A percentile compares a stretch with the other conserved stretches of the same genome.
These are phyloP conservation scores for Caenorhabditis briggsae DNA, from an alignment of 1,140 invertebrate genomes.

Conservation along the genomic window DNA sequence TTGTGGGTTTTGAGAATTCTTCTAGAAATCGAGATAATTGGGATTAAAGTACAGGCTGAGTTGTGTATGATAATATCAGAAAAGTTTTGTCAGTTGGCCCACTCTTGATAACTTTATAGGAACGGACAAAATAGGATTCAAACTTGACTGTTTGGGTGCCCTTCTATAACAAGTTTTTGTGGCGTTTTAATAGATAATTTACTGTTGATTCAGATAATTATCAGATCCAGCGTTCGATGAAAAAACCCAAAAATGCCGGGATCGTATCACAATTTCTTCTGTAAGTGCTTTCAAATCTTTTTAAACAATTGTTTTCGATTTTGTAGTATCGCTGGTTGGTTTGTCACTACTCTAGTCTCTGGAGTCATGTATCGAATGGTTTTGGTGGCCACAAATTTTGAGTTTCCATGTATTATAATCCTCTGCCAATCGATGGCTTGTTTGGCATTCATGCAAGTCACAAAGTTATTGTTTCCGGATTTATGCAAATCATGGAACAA, in stretches of 20 bases:
- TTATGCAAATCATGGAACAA: conserved; percentile 8
- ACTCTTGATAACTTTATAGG: no score
- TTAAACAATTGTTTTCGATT: not conserved
- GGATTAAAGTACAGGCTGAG: not conserved
- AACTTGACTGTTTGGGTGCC: no score
- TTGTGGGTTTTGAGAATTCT: no score
- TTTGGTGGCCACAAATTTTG: conserved; percentile 10
- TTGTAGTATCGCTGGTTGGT: conserved; percentile 23
- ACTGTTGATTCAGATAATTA: no score
- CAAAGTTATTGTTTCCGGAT: conserved; percentile 26
- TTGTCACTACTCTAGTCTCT: not conserved
- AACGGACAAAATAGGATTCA: no score
- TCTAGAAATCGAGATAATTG: not conserved
- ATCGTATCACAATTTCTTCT: conserved; percentile 5
- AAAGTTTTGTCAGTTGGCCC: no score
- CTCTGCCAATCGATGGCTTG: conserved; percentile 14
- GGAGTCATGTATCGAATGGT: conserved; percentile 44
- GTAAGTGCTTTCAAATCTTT: not conserved
- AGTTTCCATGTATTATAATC: conserved; percentile 35
- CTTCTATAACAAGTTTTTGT: no score
- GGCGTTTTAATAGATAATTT: no score
- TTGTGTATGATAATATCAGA: no score
- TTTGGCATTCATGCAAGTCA: not conserved
- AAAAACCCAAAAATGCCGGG: conserved; percentile 20
- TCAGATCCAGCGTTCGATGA: not conserved